These are phyloP conservation scores for Remorina albescens DNA, from an alignment of 2,797 vertebrate genomes.

Conservation along the genomic window DNA sequence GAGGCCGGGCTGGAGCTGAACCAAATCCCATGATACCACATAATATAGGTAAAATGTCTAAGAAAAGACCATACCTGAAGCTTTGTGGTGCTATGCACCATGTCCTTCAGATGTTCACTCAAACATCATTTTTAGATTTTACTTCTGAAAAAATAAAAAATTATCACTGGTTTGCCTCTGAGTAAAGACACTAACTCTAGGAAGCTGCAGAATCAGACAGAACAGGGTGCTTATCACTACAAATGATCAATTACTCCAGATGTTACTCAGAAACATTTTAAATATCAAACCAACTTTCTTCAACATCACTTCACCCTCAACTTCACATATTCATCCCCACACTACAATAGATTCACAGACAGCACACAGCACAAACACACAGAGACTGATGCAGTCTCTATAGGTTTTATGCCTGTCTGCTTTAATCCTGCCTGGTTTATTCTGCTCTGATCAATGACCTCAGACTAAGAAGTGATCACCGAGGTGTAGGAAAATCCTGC, in stretches of 20 bases:
- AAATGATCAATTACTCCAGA: slow-evolving; percentile 43
- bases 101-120: too few relatives aligned
- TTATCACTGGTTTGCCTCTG: too few relatives aligned
- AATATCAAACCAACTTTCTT: slow-evolving; percentile 67
- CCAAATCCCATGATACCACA: too few relatives aligned
- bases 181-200: background rate
- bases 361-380: slow-evolving; percentile 31
- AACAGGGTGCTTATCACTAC: slow-evolving; percentile 30
- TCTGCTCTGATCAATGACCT: slow-evolving; percentile 84
- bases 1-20: too few relatives aligned
- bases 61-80: too few relatives aligned
- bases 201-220: slow-evolving; percentile 9
- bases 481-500: slow-evolving; percentile 76
- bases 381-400: slow-evolving; percentile 64
- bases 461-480: slow-evolving; percentile 81
- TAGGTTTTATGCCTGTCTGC: slow-evolving; percentile 81
- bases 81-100: too few relatives aligned
- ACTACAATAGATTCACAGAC: slow-evolving; percentile 40
- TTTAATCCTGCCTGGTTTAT: slow-evolving; percentile 79
- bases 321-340: slow-evolving; percentile 63
- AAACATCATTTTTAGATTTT: too few relatives aligned
- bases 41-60: too few relatives aligned
- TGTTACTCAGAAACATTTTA: slow-evolving; percentile 36
- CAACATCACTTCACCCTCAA: slow-evolving; percentile 60
- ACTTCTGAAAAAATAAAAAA: too few relatives aligned